Percentiles rank a stretch among this genome's conserved stretches.
These are phyloP conservation scores for Heteromyza rotundicornis DNA, from an alignment of 2,888 invertebrate species.

Conservation along the genomic window DNA sequence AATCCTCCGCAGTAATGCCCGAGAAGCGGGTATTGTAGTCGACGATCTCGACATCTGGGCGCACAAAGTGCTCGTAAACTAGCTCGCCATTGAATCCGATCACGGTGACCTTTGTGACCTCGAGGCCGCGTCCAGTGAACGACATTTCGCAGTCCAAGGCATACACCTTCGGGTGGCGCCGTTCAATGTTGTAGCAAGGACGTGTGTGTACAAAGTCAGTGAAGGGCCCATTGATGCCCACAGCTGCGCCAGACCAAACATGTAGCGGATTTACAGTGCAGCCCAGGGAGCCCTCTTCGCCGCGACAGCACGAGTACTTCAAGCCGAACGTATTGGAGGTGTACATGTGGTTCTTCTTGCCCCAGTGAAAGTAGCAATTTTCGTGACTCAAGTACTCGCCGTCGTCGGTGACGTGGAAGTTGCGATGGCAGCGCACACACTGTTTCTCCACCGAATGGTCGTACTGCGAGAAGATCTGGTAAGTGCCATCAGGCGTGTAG, in stretches of 20 bases:
- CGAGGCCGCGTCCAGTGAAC: slow-evolving; percentile 84
- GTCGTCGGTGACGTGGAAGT: slow-evolving; percentile 73
- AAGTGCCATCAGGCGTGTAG: slow-evolving; percentile 55
- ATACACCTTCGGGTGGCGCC: slow-evolving; percentile 66
- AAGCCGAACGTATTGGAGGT: slow-evolving; percentile 37
- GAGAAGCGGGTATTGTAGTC: slow-evolving; percentile 97
- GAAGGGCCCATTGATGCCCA: slow-evolving; percentile 77
- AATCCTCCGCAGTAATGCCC: slow-evolving; percentile 78
- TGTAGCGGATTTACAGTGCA: slow-evolving; percentile 73
- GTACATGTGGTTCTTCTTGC: slow-evolving; percentile 70
- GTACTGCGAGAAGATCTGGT: slow-evolving; percentile 39
- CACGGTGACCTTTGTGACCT: slow-evolving; percentile 87
- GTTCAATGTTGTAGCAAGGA: slow-evolving; percentile 28
- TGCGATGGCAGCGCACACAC: slow-evolving; percentile 76
- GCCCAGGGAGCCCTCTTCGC: slow-evolving; percentile 65
- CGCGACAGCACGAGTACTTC: slow-evolving; percentile 71
- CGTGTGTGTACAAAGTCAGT: slow-evolving; percentile 71
- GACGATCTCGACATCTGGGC: slow-evolving; percentile 80
- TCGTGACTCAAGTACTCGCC: slow-evolving; percentile 77
- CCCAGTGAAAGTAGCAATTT: slow-evolving; percentile 88
- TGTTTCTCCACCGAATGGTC: slow-evolving; percentile 64
- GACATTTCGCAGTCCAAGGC: slow-evolving; percentile 98
- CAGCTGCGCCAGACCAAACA: slow-evolving; percentile 77
- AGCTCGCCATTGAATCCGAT: slow-evolving; percentile 75
- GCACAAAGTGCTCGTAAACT: slow-evolving; percentile 84